Percentiles rank a stretch among this genome's conserved stretches.
These are phyloP conservation scores for Caradrina kadenii DNA, from an alignment of 2,888 invertebrate genomes.

Conservation along the genomic window DNA sequence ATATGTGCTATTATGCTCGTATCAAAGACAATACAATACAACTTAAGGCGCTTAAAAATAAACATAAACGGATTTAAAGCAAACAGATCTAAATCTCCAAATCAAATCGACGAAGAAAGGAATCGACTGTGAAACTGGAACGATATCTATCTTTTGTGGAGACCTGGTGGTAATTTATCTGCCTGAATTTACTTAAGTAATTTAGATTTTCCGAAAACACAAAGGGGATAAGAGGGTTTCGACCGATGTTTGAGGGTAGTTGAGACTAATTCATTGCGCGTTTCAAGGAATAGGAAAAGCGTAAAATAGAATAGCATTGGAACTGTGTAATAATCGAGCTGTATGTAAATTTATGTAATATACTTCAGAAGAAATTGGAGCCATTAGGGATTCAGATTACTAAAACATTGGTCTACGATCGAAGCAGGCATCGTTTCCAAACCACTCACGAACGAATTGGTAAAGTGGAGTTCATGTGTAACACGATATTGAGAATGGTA, in stretches of 20 bases:
- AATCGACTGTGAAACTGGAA: constrained; percentile 44
- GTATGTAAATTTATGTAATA: constrained; percentile 67
- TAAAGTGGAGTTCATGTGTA: constrained; percentile 44
- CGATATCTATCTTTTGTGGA: constrained; percentile 53
- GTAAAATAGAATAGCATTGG: constrained; percentile 42
- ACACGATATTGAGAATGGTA: constrained; percentile 33
- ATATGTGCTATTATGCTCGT: constrained; percentile 27
- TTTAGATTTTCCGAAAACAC: constrained; percentile 64
- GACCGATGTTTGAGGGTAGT: constrained; percentile 64
- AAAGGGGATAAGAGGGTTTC: constrained; percentile 62
- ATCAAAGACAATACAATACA: constrained; percentile 28
- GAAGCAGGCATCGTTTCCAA: constrained; percentile 37
- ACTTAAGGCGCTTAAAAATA: constrained; percentile 5
- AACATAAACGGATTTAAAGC: constrained; percentile 21
- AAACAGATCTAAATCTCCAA: constrained; percentile 14
- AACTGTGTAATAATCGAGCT: constrained; percentile 49
- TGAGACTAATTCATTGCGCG: constrained; percentile 67
- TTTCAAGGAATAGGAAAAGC: constrained; percentile 56
- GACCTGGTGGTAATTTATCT: constrained; percentile 62
- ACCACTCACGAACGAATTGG: constrained; percentile 46
- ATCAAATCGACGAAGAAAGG: constrained; percentile 30
- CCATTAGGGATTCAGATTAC: constrained; percentile 59
- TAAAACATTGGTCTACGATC: constrained; percentile 54
- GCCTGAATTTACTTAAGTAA: constrained; percentile 67
- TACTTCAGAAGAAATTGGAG: constrained; percentile 55